phyloP scores from a whole-genome alignment of 2,888 invertebrate species.

The Thelaira solivaga region DNA sequence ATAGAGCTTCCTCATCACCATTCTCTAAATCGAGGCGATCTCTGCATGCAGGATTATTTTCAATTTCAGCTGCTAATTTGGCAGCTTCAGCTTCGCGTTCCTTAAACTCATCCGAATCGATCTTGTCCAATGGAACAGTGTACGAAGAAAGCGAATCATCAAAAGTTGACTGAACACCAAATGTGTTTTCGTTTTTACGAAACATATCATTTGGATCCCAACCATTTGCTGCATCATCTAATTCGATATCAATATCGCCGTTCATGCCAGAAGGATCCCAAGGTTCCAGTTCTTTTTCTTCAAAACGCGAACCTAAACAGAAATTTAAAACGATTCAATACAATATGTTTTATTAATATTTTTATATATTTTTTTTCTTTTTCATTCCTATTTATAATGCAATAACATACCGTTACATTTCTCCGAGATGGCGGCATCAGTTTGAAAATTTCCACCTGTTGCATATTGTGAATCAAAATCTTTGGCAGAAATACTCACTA shows the following conservation, averaged over 20 bases:
- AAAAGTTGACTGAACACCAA: constrained; percentile 95
- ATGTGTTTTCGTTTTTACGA: constrained; percentile 91
- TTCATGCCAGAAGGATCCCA: constrained; percentile 86
- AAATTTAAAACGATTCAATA: neutral
- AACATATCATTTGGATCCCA: constrained; percentile 99
- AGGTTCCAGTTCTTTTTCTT: constrained; percentile 88
- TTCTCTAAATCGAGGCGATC: constrained; percentile 92
- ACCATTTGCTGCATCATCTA: constrained; percentile 90
- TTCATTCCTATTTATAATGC: neutral
- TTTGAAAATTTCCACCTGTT: constrained; percentile 91
- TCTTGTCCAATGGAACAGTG: constrained; percentile 90
- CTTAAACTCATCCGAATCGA: constrained; percentile 91
- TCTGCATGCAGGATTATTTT: constrained; percentile 88
- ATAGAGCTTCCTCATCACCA: constrained; percentile 92
- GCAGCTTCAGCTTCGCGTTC: constrained; percentile 84
- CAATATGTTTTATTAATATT: neutral
- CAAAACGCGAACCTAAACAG: constrained; percentile 71
- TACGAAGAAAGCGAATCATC: constrained; percentile 95
- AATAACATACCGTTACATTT: constrained; percentile 84
- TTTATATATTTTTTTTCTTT: neutral
- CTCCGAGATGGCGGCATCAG: constrained; percentile 89
- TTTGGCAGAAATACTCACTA: constrained; percentile 88
- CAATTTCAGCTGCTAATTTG: constrained; percentile 94
- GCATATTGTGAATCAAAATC: constrained; percentile 94
- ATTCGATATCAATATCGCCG: constrained; percentile 81